phyloP scores from a whole-genome alignment of 2,113 vertebrate species.

The Lipotes vexillifer region DNA sequence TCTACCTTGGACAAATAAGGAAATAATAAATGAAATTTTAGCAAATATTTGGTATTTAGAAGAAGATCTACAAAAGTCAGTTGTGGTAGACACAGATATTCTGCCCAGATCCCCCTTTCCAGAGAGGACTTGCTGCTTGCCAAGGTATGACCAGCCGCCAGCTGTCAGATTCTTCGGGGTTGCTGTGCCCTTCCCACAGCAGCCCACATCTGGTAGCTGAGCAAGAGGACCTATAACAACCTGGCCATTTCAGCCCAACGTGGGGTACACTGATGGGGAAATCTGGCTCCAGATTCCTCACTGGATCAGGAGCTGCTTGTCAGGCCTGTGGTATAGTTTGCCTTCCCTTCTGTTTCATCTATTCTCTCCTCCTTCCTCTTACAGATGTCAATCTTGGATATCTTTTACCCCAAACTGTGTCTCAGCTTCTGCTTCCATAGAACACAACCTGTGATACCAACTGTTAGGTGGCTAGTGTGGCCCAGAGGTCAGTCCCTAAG shows the following conservation, averaged over 20 bases:
- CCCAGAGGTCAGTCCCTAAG: background rate
- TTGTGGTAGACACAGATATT: background rate
- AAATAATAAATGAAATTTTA: background rate
- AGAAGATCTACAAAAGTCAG: background rate
- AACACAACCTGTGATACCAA: background rate
- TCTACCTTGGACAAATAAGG: background rate
- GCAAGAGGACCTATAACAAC: no score
- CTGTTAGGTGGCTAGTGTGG: background rate
- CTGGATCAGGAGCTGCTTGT: background rate
- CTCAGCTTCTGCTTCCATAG: background rate
- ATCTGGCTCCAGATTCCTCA: background rate
- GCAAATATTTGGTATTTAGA: background rate
- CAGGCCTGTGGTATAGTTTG: background rate
- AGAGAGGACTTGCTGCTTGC: background rate
- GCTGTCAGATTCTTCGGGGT: background rate
- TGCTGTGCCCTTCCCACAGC: background rate
- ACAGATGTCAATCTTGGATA: background rate
- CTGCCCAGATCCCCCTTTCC: background rate
- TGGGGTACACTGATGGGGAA: background rate
- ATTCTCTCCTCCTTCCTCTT: background rate
- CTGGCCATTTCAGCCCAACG: background rate
- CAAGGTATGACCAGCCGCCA: background rate
- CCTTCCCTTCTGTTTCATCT: background rate
- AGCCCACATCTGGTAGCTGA: background rate
- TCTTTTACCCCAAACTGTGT: background rate